A percentile compares a stretch with the other conserved stretches of the same genome.
phyloP scores from a whole-genome alignment of 2,888 invertebrate genomes.

The Amorpha juglandis region DNA sequence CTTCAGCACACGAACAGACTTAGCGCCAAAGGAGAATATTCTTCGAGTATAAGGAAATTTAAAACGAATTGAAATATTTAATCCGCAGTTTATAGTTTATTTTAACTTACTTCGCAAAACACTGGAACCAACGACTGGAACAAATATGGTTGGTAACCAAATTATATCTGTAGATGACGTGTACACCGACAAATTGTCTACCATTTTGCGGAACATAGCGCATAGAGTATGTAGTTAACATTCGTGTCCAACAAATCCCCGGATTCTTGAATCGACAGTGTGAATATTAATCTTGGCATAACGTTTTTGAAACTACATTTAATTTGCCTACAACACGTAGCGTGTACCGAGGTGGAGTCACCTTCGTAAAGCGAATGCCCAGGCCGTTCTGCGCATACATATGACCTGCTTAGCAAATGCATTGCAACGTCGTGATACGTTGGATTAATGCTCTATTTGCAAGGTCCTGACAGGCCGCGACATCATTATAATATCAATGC shows the following conservation, averaged over 20 bases:
- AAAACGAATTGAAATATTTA: neutral
- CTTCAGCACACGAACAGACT: too few species aligned
- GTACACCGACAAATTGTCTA: constrained; percentile 15
- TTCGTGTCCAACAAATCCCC: constrained; percentile 21
- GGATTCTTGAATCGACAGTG: constrained; percentile 14
- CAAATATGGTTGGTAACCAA: neutral
- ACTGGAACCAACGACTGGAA: neutral
- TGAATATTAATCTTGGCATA: constrained; percentile 24
- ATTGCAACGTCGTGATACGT: constrained; percentile 66
- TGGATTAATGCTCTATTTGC: constrained; percentile 64
- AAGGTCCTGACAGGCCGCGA: constrained; percentile 38
- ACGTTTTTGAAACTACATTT: constrained; percentile 23
- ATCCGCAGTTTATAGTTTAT: too few species aligned
- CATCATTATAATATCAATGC: constrained; percentile 27
- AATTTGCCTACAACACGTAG: constrained; percentile 23
- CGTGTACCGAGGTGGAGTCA: constrained; percentile 43
- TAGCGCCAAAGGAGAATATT: too few species aligned
- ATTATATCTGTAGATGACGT: constrained; percentile 19
- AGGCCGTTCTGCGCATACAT: constrained; percentile 59
- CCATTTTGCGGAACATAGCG: constrained; percentile 17
- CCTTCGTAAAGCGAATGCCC: constrained; percentile 50
- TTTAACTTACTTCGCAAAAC: too few species aligned
- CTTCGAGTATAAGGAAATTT: neutral
- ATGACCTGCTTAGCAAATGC: constrained; percentile 66
- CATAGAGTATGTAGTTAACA: constrained; percentile 8